A percentile compares a stretch with the other conserved stretches of the same genome.
These are phyloP conservation scores for Cabera pusaria DNA, from an alignment of 2,888 invertebrate genomes.

Conservation along the genomic window DNA sequence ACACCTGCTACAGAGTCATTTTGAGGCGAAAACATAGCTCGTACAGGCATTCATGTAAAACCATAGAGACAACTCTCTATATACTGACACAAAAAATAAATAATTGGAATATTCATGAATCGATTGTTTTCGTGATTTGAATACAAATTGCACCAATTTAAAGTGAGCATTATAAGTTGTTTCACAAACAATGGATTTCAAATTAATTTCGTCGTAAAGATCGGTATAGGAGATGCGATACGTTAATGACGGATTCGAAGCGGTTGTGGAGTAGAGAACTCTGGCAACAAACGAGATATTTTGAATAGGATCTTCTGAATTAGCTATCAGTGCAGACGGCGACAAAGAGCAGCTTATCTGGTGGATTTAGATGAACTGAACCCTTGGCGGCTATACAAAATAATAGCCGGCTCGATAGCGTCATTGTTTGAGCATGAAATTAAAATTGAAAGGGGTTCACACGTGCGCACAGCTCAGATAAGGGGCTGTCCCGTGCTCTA, in stretches of 20 bases:
- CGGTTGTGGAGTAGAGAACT: conserved; percentile 38
- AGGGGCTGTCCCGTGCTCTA: conserved; percentile 62
- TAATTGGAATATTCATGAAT: conserved; percentile 50
- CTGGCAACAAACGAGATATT: conserved; percentile 24
- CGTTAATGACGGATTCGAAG: conserved; percentile 66
- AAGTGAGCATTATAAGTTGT: conserved; percentile 55
- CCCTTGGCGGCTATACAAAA: conserved; percentile 78
- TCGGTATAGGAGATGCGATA: conserved; percentile 56
- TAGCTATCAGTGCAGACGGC: conserved; percentile 69
- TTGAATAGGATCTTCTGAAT: conserved; percentile 54
- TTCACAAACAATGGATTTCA: conserved; percentile 47
- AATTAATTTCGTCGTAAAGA: conserved; percentile 65
- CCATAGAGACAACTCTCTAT: too few species aligned
- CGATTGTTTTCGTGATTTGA: conserved; percentile 52
- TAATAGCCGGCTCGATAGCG: conserved; percentile 80
- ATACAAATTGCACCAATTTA: conserved; percentile 54
- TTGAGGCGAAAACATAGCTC: too few species aligned
- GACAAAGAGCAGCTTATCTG: conserved; percentile 80
- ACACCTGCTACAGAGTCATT: too few species aligned
- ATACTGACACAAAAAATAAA: too few species aligned
- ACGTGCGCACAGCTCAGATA: conserved; percentile 79
- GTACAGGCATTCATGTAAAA: too few species aligned
- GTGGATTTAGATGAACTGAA: conserved; percentile 80
- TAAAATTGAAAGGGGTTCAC: conserved; percentile 83
- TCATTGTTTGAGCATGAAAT: conserved; percentile 84